Evolutionary conservation across 1,140 invertebrate species (phyloP).

Genomic region (Drosophila ohnishii): DNA sequence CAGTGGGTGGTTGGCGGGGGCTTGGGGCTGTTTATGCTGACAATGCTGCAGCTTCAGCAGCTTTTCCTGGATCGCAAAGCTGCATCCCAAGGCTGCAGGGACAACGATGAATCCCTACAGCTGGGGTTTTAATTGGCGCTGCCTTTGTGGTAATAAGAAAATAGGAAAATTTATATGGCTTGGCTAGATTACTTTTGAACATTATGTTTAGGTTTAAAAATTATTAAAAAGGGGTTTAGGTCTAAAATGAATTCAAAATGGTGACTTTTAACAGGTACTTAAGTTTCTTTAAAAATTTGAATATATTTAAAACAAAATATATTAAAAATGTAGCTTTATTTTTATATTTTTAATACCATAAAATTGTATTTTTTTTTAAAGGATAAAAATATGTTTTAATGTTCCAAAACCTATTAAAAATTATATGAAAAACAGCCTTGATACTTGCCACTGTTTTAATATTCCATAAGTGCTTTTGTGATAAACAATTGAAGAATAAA

Average conservation of each 20-base stretch:
- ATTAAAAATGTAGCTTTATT: no score
- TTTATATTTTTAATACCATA: background rate
- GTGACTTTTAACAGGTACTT: no score
- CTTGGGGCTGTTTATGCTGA: background rate
- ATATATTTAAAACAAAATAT: no score
- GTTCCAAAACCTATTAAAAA: background rate
- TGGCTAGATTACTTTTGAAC: background rate
- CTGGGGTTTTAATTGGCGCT: conserved; percentile 4
- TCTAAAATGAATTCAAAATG: no score
- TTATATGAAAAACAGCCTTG: background rate
- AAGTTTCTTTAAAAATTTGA: no score
- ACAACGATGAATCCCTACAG: conserved; percentile 3
- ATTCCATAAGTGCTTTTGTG: background rate
- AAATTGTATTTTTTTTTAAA: no score
- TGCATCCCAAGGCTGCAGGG: conserved; percentile 22
- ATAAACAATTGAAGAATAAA: background rate
- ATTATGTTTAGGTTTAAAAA: background rate
- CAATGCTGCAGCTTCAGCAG: conserved; percentile 14
- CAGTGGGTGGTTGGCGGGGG: background rate
- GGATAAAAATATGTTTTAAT: no score
- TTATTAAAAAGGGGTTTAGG: background rate
- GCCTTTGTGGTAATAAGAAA: background rate
- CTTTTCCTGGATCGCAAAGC: conserved; percentile 37
- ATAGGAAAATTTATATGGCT: background rate
- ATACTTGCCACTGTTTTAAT: background rate